phyloP scores from a whole-genome alignment of 2,888 invertebrate species.

The Epinotia brunnichana region DNA sequence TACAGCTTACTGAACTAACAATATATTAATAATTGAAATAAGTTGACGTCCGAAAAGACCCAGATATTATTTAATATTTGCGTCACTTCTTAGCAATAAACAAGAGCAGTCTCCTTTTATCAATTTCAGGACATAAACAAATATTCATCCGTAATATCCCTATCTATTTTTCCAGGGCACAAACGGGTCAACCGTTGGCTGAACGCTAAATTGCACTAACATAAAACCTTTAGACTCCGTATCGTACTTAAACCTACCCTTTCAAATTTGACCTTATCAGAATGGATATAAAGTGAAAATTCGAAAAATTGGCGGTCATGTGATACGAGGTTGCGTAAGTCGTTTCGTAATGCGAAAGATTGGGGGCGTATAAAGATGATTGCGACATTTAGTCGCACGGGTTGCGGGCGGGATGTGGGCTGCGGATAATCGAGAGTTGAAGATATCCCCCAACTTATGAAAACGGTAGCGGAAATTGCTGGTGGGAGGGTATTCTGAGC shows the following conservation, averaged over 20 bases:
- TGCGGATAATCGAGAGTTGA: conserved; percentile 2
- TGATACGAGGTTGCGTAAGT: conserved; percentile 12
- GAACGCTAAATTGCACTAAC: conserved; percentile 20
- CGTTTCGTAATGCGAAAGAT: conserved; percentile 1
- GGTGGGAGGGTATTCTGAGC: neutral
- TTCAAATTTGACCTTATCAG: neutral
- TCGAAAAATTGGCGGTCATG: neutral
- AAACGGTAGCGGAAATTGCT: neutral
- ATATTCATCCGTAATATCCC: conserved; percentile 17
- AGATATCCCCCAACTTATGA: neutral
- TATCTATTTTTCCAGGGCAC: neutral
- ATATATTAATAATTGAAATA: neutral
- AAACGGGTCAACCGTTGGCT: conserved; percentile 21
- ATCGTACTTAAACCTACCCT: neutral
- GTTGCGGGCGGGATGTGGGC: neutral
- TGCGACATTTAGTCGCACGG: conserved; percentile 14
- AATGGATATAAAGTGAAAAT: neutral
- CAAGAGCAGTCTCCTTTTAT: neutral
- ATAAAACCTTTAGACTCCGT: neutral
- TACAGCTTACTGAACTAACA: too few relatives aligned
- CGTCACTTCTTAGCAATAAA: conserved; percentile 6
- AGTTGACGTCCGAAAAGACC: neutral
- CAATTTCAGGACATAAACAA: conserved; percentile 13
- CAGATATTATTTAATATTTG: neutral
- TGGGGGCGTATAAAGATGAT: conserved; percentile 15